Evolutionary conservation across 2,888 invertebrate genomes (phyloP).

Genomic region (Andrena chrysosceles): DNA sequence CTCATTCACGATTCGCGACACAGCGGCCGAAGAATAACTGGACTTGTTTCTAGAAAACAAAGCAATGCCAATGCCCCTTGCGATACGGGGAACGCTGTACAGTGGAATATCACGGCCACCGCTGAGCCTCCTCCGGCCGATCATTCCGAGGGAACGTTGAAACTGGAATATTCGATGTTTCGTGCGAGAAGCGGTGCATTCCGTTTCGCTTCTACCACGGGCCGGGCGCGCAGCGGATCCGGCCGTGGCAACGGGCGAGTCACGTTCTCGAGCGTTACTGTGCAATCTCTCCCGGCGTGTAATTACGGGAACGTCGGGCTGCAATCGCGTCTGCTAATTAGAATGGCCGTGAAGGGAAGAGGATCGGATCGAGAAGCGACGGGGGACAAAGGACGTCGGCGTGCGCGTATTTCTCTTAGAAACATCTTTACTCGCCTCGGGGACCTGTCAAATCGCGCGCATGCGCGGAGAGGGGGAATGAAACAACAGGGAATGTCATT

Average conservation of each 20-base stretch:
- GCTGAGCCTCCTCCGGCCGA: slow-evolving; percentile 9
- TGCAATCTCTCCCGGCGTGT: not conserved
- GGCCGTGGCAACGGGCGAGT: slow-evolving; percentile 1
- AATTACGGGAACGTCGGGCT: not conserved
- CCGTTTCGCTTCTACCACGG: too few species aligned
- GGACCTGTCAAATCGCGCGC: slow-evolving; percentile 71
- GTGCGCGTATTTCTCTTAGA: slow-evolving; percentile 49
- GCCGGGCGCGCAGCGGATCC: not conserved
- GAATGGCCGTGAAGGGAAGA: not conserved
- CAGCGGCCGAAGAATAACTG: slow-evolving; percentile 4
- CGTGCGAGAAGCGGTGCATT: too few species aligned
- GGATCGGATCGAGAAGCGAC: not conserved
- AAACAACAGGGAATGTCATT: slow-evolving; percentile 72
- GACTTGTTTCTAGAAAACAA: slow-evolving; percentile 46
- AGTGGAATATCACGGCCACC: slow-evolving; percentile 45
- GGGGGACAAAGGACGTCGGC: slow-evolving; percentile 31
- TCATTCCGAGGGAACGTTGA: too few species aligned
- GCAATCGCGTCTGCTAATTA: not conserved
- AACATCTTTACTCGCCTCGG: slow-evolving; percentile 59
- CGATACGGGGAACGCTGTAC: slow-evolving; percentile 30
- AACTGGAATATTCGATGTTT: too few species aligned
- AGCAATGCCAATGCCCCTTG: slow-evolving; percentile 54
- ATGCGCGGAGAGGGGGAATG: slow-evolving; percentile 68
- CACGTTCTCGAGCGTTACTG: not conserved
- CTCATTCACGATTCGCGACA: slow-evolving; percentile 33